These are phyloP conservation scores for Furnarius figulus DNA, from an alignment of 2,113 vertebrate species.

Conservation along the genomic window DNA sequence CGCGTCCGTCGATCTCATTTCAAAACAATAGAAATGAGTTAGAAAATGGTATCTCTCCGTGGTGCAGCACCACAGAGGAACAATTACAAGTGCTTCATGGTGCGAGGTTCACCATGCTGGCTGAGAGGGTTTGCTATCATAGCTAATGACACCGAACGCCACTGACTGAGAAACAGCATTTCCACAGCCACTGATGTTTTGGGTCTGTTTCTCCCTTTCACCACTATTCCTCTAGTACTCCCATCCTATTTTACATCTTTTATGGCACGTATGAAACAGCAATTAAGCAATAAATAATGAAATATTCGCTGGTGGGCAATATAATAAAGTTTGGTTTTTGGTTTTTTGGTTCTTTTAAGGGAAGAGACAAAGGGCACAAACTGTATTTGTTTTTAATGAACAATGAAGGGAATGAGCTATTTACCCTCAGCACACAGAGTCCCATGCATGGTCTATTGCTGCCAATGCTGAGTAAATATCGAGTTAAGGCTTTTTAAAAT, in stretches of 20 bases:
- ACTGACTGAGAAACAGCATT: neutral
- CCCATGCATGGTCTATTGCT: neutral
- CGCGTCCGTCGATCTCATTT: conserved; percentile 43
- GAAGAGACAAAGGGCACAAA: neutral
- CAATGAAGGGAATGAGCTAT: neutral
- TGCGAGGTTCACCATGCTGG: neutral
- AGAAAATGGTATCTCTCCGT: neutral
- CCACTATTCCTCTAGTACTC: neutral
- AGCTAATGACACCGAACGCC: neutral
- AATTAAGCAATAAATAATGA: conserved; percentile 50
- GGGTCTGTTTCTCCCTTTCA: neutral
- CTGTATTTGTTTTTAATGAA: conserved; percentile 29
- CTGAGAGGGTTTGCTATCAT: neutral
- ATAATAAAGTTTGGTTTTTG: neutral
- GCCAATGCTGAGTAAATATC: neutral
- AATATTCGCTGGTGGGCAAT: neutral
- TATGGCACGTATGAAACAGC: neutral
- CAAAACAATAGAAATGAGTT: neutral
- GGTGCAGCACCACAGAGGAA: neutral
- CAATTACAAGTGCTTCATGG: neutral
- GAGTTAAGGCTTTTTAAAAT: neutral
- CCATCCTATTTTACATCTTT: neutral
- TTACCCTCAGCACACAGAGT: neutral
- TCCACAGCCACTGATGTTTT: neutral
- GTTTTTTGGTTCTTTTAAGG: neutral